Conservation (phyloP, 2,888 invertebrate species). For the Pristionchus maxplancki region DNA sequence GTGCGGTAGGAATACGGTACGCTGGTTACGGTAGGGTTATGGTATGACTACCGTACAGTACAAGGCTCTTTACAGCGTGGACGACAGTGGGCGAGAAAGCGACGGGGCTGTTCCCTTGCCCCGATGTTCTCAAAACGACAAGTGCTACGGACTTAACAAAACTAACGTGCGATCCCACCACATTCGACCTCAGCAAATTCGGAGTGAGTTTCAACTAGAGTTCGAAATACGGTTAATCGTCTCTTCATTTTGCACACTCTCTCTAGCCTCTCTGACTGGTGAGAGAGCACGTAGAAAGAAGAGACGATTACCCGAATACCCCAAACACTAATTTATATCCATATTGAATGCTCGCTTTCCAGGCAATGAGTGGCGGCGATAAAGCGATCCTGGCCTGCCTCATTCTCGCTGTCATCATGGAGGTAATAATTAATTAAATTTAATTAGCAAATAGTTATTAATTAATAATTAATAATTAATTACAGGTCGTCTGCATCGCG, state of each 20-base stretch:
- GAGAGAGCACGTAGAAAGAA: too few species aligned
- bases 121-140: background rate
- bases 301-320: too few species aligned
- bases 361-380: background rate
- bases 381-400: conserved; percentile 1
- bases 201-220: background rate
- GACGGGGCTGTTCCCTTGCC: background rate
- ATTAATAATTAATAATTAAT: background rate
- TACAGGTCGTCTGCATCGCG: conserved; percentile 21
- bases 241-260: too few species aligned
- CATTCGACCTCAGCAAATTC: background rate
- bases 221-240: too few species aligned
- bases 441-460: background rate
- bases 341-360: too few species aligned
- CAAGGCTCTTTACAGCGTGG: background rate
- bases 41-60: background rate
- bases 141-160: too few species aligned
- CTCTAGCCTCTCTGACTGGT: too few species aligned
- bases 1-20: too few species aligned
- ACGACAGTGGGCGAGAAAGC: background rate
- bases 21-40: background rate
- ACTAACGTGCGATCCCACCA: too few species aligned
- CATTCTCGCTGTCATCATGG: conserved; percentile 28
- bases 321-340: too few species aligned
- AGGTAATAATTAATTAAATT: background rate